Conservation (phyloP, 1,140 invertebrate genomes). For the Drosophila pallidifrons region DNA sequence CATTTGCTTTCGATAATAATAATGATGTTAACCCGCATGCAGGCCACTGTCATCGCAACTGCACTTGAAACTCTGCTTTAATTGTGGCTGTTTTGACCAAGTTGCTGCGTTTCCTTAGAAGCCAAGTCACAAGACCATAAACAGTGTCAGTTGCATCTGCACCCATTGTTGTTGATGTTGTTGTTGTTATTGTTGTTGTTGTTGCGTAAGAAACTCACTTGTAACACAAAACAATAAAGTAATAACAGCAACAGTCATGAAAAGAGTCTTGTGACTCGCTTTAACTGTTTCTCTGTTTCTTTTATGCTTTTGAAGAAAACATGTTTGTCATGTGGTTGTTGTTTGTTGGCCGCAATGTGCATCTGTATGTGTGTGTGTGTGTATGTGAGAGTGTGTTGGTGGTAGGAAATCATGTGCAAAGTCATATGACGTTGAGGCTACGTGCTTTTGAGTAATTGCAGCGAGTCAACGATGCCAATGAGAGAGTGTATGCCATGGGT, state of each 20-base stretch:
- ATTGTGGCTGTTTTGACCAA: slow-evolving; percentile 1
- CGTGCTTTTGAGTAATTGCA: slow-evolving; percentile 76
- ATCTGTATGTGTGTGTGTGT: slow-evolving; percentile 17
- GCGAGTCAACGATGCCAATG: slow-evolving; percentile 39
- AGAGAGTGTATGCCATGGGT: slow-evolving; percentile 11
- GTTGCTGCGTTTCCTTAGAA: slow-evolving; percentile 18
- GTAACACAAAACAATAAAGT: slow-evolving; percentile 48
- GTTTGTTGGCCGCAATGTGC: slow-evolving; percentile 22
- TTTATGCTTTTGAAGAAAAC: slow-evolving; percentile 50
- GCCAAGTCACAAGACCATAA: slow-evolving; percentile 7
- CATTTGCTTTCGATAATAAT: slow-evolving; percentile 41
- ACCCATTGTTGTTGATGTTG: slow-evolving; percentile 3
- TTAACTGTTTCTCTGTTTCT: slow-evolving; percentile 43
- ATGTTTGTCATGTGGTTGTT: slow-evolving; percentile 50
- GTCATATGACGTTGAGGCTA: slow-evolving; percentile 75
- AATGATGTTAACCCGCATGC: slow-evolving; percentile 40
- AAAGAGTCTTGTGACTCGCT: slow-evolving; percentile 53
- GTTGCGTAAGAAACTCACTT: slow-evolving; percentile 66
- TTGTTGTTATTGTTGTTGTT: slow-evolving; percentile 35
- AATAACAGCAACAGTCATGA: slow-evolving; percentile 38
- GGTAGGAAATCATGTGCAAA: slow-evolving; percentile 82
- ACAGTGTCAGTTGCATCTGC: slow-evolving; percentile 28
- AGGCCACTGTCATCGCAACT: slow-evolving; percentile 56
- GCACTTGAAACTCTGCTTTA: slow-evolving; percentile 64
- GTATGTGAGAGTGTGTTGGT: slow-evolving; percentile 55